Conservation (phyloP, 1,140 invertebrate species). For the Musca domestica region DNA sequence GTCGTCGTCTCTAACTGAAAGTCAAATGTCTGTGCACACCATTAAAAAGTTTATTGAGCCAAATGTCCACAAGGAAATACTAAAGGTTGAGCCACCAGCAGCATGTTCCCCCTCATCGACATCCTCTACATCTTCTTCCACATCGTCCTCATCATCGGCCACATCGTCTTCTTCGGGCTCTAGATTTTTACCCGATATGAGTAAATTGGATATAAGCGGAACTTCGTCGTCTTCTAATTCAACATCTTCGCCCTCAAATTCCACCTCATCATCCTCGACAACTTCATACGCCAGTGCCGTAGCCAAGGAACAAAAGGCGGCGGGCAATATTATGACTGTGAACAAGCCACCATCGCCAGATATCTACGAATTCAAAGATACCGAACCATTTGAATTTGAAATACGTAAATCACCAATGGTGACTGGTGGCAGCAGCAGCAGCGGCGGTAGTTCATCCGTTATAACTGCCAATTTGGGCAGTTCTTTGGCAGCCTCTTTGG, state of each 20-base stretch:
- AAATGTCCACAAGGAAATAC: slow-evolving; percentile 32
- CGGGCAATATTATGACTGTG: slow-evolving; percentile 45
- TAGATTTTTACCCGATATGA: slow-evolving; percentile 44
- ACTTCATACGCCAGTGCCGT: slow-evolving; percentile 21
- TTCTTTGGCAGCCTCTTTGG: neutral
- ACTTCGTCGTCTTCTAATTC: slow-evolving; percentile 18
- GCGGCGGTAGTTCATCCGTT: slow-evolving; percentile 6
- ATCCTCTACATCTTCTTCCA: slow-evolving; percentile 32
- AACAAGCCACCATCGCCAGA: slow-evolving; percentile 55
- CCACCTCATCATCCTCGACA: neutral
- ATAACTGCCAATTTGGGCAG: slow-evolving; percentile 2
- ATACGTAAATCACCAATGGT: slow-evolving; percentile 55
- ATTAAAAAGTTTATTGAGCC: slow-evolving; percentile 43
- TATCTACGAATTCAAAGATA: slow-evolving; percentile 86
- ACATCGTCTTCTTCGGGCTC: slow-evolving; percentile 30
- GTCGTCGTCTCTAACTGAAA: neutral
- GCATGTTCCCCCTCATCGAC: slow-evolving; percentile 39
- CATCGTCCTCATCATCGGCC: slow-evolving; percentile 35
- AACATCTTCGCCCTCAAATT: slow-evolving; percentile 1
- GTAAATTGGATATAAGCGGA: slow-evolving; percentile 46
- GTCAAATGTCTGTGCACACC: neutral
- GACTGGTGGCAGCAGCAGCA: neutral
- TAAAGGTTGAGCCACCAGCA: slow-evolving; percentile 42
- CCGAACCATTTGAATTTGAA: slow-evolving; percentile 81
- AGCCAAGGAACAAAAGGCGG: slow-evolving; percentile 35